Evolutionary conservation across 2,113 vertebrate species (phyloP), one percentile per base, ranked within the genome.

Genomic region (Mohoua ochrocephala): DNA sequence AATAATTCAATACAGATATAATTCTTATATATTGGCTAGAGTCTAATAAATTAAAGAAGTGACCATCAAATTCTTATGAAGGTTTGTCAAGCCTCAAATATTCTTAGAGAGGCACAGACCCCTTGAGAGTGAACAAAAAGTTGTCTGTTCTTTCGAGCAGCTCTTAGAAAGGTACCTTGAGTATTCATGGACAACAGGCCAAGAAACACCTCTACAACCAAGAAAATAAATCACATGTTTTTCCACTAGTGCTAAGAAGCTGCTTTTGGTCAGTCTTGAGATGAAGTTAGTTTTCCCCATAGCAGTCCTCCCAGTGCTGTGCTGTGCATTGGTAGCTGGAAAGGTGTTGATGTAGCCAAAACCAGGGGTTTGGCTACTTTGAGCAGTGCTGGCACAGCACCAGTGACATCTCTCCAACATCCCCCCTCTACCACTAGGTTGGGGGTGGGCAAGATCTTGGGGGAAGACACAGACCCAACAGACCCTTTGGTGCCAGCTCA

Each of bases 361-460:
- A 13, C 4, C 33, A 22, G 5, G 20, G 21, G 24, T 77, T 23
- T 52, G 63, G n/a, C 3, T 27, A 1, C 35, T 35, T 17, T 31
- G 50, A n/a, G 15, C 33, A 45, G 24, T 2, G 4, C 11, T 70
- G 21, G 28, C 44, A 19, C 16, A 75, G 19, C 53, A 47, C 3
- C 57, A 15, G 7, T 8, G 30, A 22, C 6, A 6, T 9, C 7
- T 28, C 19, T 14, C 23, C 41, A 44, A 6, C 6, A 39, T 33
- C 9, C 5, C 4, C 4, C 12, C 20, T 31, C 49, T 10, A 27
- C 53, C 41, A 26, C 13, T 4, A n/a, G 4, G 8, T 1, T 31
- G 33, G 31, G 22, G 6, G 11, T 75, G n/a, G 18, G 18, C 2
- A 45, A 27, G 28, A 4, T 22, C 33, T 10, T 57, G 28, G 42